Evolutionary conservation across 1,140 invertebrate species (phyloP), one percentile per base, ranked within the genome.

Genomic region (Drosophila elegans): DNA sequence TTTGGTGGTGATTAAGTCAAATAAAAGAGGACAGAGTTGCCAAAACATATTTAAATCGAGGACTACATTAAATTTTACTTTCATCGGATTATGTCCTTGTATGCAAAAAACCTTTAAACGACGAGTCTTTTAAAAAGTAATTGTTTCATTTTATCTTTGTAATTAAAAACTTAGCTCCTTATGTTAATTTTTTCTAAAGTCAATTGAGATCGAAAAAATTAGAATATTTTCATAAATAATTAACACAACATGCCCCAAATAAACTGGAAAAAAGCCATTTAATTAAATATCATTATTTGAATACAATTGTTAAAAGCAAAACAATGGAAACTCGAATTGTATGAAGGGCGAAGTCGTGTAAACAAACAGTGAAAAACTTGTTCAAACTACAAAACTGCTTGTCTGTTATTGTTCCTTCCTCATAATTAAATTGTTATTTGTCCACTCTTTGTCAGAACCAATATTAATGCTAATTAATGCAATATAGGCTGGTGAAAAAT

Each of bases 371-470:
- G 21, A 68, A 69, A 69, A 55, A 32, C 41, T 7, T 69, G 63
- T 69, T 69, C 3, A 25, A 39, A 34, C 11, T 63, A 27, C 10
- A 32, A 60, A 27, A 29, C 36, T 2, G n/a, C 12, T 4, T 6
- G 9, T 21, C 10, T 62, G 7, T 34, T 41, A 49, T 67, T 39
- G 59, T 41, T 66, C 2, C 41, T 13, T 25, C 16, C 16, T 71
- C 49, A 69, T 69, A 71, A 71, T 71, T 69, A 71, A 69, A 69
- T 56, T 69, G 34, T 56, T 46, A 55, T 71, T 69, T 21, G 49
- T 38, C 44, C 34, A 34, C 27, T 36, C 4, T 11, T 27, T 46
- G 49, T 13, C 63, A 68, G 34, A 34, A 10, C 16, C 34, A 4
- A 9, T 16, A 48, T 48, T 55, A 56, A 71, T 39, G 21, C 25